Conservation (phyloP, 1,140 invertebrate species). For the Drosophila burlai region DNA sequence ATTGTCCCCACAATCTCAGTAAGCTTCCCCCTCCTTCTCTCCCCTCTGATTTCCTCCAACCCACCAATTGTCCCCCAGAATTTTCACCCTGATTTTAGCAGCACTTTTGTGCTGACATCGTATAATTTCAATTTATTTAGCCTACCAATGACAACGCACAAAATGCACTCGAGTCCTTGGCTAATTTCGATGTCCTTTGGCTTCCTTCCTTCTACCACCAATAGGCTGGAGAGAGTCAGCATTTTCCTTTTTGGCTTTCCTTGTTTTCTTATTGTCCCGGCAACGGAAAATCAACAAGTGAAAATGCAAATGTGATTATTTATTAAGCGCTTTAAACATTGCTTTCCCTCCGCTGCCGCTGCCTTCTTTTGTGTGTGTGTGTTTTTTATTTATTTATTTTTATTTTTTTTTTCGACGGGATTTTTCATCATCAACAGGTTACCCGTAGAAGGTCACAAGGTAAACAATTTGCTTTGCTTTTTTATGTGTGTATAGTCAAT, state of each 20-base stretch:
- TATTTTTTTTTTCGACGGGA: neutral
- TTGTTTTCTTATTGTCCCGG: slow-evolving; percentile 23
- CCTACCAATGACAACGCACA: slow-evolving; percentile 76
- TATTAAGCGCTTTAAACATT: slow-evolving; percentile 83
- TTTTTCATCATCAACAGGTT: slow-evolving; percentile 34
- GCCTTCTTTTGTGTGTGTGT: slow-evolving; percentile 7
- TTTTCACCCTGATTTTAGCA: slow-evolving; percentile 22
- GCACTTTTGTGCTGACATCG: slow-evolving; percentile 74
- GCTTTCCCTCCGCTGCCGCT: neutral
- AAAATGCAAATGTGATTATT: slow-evolving; percentile 84
- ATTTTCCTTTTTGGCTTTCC: slow-evolving; percentile 36
- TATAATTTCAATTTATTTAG: slow-evolving; percentile 82
- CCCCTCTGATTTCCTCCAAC: no score
- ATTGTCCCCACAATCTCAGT: slow-evolving; percentile 17
- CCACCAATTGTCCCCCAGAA: neutral
- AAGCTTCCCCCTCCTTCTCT: neutral
- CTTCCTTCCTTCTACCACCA: slow-evolving; percentile 3
- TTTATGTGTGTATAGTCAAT: slow-evolving; percentile 3
- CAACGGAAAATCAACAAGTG: slow-evolving; percentile 76
- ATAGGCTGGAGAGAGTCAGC: slow-evolving; percentile 37
- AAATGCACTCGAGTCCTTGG: slow-evolving; percentile 60
- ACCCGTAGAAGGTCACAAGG: slow-evolving; percentile 24
- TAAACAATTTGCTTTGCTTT: slow-evolving; percentile 55
- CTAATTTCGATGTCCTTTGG: slow-evolving; percentile 64
- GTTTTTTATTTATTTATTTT: neutral